Base-by-base conservation (phyloP, 2,797 vertebrate genomes). In the Microchirus variegatus region DNA sequence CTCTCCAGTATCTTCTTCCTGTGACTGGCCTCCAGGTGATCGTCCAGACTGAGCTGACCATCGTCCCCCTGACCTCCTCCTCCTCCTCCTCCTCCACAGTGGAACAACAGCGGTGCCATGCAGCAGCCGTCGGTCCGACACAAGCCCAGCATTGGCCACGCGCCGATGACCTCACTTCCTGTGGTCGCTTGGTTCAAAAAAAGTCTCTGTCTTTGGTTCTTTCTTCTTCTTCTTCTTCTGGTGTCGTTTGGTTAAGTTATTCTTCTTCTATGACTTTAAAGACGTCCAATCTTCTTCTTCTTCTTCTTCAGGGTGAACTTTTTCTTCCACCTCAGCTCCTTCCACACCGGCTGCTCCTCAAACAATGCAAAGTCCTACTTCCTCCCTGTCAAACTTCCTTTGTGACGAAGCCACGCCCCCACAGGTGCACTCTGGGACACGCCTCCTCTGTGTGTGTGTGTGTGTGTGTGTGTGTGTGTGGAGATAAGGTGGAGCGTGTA, bases 61-160 rank as follows among this genome's bases (percentile, higher is more conserved):
- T 68, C 66, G 2, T 69, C 78, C 8, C 48, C 68, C 13, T 41
- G 53, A 4, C 53, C 43, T 11, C 26, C 36, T 22, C 22, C 22
- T 2, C 53, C 43, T 11, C 26, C 36, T 22, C 22, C 22, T 2
- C 42, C 14, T 0, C 40, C 36, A 1, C 40, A 61, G 14, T 15
- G 26, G 0, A 85, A 79, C 35, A 80, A 22, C 63, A 84, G 64
- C 3, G 84, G 86, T 0, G 36, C 71, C 15, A 86, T 3, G 74
- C 88, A 91, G 70, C 89, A 90, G 40, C 59, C 73, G 4, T 68
- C 70, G 53, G 9, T 2, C 58, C 4, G 26, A 50, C 81, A 89
- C 59, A 84, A 18, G 2, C 61, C 50, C 3, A 22, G 54, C 90
- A 91, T 91, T 2, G 57, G 26, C 16, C 18, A 2, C 38, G 3